Evolutionary conservation across 2,888 invertebrate genomes (phyloP), one percentile per base, ranked within the genome.

Genomic region (Watsonalla binaria): DNA sequence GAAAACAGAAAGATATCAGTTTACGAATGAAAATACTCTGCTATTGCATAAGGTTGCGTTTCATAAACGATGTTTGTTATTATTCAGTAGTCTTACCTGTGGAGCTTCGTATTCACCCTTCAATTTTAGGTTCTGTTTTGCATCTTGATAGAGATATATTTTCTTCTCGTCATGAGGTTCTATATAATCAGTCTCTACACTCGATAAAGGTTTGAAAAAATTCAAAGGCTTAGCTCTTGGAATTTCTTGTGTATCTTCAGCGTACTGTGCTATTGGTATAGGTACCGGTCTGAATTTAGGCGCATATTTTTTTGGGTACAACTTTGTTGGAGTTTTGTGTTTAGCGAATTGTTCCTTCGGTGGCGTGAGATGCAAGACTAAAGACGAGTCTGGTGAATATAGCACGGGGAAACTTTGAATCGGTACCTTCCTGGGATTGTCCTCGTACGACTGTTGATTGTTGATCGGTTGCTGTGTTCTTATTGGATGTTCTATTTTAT

Each of bases 261-360:
- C 74, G 55, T 75, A 86, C 60, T 84, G 84, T 5, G 70, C 69
- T 55, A 90, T 69, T 6, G 90, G 90, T 61, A 90, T 88, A 1
- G 86, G 81, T 47, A 90, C 72, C 0, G 90, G 88, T 53, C 89
- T 90, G 53, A 92, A 86, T 24, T 86, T 85, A 49, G 87, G 83
- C 57, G 83, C 76, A 72, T 86, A 93, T 70, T 93, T 93, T 71
- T 93, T 93, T 0, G 93, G 93, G 65, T 92, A 93, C 33, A 86
- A 66, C 65, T 90, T 90, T 15, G 92, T 93, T 4, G 93, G 92
- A 24, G 78, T 73, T 61, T 90, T 84, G 45, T 73, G 67, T 60
- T 76, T 80, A 62, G 74, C 76, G 65, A 61, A 70, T 72, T 68
- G 68, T 51, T 62, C 80, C 62, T 70, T 84, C 55, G 76, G 89